Percentiles rank a stretch among this genome's conserved stretches.
These are phyloP conservation scores for Apotomis capreana DNA, from an alignment of 2,888 invertebrate species.

Conservation along the genomic window DNA sequence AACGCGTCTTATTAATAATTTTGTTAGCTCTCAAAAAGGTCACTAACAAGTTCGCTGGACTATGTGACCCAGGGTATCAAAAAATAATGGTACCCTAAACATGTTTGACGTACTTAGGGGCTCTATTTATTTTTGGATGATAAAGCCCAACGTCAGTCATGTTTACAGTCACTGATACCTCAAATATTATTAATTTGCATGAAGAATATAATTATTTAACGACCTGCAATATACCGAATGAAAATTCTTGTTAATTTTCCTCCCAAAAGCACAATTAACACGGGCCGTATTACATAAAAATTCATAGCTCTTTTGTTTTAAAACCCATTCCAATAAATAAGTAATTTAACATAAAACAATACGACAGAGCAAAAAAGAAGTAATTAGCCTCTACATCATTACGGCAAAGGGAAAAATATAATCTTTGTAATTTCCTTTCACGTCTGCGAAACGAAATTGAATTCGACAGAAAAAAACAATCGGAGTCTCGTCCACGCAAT, in stretches of 20 bases:
- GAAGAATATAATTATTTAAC: too few species aligned
- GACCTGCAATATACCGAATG: too few species aligned
- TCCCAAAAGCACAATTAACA: too few species aligned
- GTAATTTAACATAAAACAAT: background rate
- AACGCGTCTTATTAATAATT: constrained; percentile 45
- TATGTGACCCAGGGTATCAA: background rate
- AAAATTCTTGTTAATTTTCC: too few species aligned
- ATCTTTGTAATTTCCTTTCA: constrained; percentile 4
- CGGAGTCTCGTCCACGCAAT: background rate
- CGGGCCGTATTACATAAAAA: too few species aligned
- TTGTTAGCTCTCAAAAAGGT: background rate
- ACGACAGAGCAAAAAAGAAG: background rate
- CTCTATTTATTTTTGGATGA: too few species aligned
- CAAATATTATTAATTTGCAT: too few species aligned
- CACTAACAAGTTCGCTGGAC: background rate
- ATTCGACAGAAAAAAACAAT: constrained; percentile 2
- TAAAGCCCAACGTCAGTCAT: too few species aligned
- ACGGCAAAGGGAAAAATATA: background rate
- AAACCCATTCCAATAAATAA: background rate
- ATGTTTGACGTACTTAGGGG: too few species aligned
- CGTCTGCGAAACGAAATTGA: constrained; percentile 5
- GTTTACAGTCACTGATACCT: too few species aligned
- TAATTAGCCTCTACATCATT: background rate
- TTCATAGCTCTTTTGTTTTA: too few species aligned
- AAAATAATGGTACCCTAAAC: too few species aligned